phyloP scores from a whole-genome alignment of 2,113 vertebrate genomes.

The Xenus cinereus region DNA sequence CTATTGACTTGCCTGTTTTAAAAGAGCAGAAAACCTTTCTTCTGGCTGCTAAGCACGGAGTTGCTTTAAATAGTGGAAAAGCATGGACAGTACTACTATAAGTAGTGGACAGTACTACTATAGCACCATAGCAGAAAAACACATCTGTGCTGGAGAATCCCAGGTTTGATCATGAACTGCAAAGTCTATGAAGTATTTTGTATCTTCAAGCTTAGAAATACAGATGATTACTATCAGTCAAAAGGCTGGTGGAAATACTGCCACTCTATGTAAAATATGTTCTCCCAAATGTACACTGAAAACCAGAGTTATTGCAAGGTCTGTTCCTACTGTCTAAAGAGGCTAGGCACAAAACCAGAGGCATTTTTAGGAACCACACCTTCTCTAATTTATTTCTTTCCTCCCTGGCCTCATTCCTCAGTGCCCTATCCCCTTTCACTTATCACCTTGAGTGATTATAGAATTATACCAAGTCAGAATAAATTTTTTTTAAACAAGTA shows the following conservation, averaged over 20 bases:
- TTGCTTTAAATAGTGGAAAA: background rate
- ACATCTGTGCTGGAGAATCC: background rate
- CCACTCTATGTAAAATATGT: background rate
- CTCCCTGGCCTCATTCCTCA: background rate
- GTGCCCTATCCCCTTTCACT: background rate
- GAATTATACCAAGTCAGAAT: background rate
- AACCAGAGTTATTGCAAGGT: background rate
- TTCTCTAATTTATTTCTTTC: background rate
- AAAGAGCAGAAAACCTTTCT: background rate
- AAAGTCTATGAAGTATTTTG: background rate
- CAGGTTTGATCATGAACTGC: background rate
- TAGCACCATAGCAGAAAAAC: fast-evolving
- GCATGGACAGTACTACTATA: background rate
- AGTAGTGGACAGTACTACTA: background rate
- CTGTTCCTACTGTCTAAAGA: background rate
- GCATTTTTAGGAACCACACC: background rate
- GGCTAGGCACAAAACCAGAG: background rate
- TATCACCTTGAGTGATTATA: background rate
- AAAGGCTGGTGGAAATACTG: background rate
- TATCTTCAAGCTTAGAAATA: background rate
- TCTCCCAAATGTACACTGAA: background rate
- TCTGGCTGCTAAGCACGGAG: background rate
- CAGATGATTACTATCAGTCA: background rate
- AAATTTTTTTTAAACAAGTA: background rate
- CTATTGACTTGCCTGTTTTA: background rate